These are phyloP conservation scores for Drosophila crucigera DNA, from an alignment of 2,888 invertebrate species.

Conservation along the genomic window DNA sequence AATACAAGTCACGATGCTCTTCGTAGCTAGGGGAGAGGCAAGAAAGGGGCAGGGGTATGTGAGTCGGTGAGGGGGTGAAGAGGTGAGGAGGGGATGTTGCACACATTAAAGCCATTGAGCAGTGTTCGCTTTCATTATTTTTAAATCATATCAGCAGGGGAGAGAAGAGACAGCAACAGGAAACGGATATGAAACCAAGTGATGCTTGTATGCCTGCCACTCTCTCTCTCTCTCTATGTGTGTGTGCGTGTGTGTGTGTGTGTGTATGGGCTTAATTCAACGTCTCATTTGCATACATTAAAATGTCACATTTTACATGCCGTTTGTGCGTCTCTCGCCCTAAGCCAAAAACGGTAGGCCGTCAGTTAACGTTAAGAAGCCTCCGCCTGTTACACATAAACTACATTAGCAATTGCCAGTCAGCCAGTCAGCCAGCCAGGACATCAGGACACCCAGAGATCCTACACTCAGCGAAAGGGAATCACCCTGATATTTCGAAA, in stretches of 20 bases:
- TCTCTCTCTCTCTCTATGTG: neutral
- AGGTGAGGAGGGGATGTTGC: neutral
- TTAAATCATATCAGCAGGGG: constrained; percentile 74
- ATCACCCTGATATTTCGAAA: neutral
- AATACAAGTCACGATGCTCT: constrained; percentile 42
- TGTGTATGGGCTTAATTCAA: constrained; percentile 71
- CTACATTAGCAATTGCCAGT: constrained; percentile 76
- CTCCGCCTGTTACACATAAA: constrained; percentile 69
- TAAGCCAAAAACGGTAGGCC: constrained; percentile 66
- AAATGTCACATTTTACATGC: constrained; percentile 81
- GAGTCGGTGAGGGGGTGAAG: neutral
- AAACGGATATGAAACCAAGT: constrained; percentile 73
- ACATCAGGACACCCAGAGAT: neutral
- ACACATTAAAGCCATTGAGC: constrained; percentile 57
- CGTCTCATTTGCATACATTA: constrained; percentile 81
- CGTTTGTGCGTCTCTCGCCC: constrained; percentile 73
- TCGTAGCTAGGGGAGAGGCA: too few species aligned
- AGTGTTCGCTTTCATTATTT: constrained; percentile 76
- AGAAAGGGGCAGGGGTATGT: neutral
- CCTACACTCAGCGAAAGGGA: neutral
- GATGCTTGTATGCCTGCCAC: constrained; percentile 49
- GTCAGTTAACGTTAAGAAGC: constrained; percentile 74
- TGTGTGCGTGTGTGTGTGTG: constrained; percentile 40
- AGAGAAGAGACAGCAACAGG: constrained; percentile 40
- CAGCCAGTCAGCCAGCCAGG: constrained; percentile 10